These are phyloP conservation scores for Schizopygopsis pylzovi DNA, from an alignment of 2,797 vertebrate genomes.

Conservation along the genomic window DNA sequence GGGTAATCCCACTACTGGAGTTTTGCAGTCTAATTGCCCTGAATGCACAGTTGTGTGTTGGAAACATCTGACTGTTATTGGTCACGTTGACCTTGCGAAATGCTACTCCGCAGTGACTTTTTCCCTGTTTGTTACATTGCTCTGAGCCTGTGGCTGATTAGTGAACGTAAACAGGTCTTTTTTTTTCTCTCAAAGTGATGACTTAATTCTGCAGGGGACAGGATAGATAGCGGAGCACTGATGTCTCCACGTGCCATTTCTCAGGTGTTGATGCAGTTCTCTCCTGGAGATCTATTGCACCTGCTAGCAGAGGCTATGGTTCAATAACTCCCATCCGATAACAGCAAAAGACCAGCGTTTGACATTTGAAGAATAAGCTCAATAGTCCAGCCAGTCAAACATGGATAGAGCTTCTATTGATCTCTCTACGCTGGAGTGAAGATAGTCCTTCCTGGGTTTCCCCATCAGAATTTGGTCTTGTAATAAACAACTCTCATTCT, in stretches of 20 bases:
- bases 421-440: slow-evolving; percentile 51
- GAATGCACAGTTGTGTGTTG: slow-evolving; percentile 26
- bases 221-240: slow-evolving; percentile 29
- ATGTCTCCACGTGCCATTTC: slow-evolving; percentile 49
- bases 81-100: slow-evolving; percentile 38
- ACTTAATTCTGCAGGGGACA: slow-evolving; percentile 34
- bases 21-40: slow-evolving; percentile 33
- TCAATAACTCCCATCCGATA: slow-evolving; percentile 60
- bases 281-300: slow-evolving; percentile 50
- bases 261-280: slow-evolving; percentile 57
- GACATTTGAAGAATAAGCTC: slow-evolving; percentile 64
- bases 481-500: slow-evolving; percentile 31
- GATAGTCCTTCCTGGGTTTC: slow-evolving; percentile 34
- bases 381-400: slow-evolving; percentile 62
- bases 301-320: slow-evolving; percentile 53
- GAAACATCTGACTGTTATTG: slow-evolving; percentile 44
- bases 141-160: slow-evolving; percentile 31
- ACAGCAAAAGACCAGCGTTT: slow-evolving; percentile 62
- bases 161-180: not conserved
- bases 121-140: slow-evolving; percentile 23
- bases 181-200: slow-evolving; percentile 12
- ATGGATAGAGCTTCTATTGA: slow-evolving; percentile 60
- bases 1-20: slow-evolving; percentile 74
- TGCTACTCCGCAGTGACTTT: slow-evolving; percentile 18
- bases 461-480: slow-evolving; percentile 31